Conservation (phyloP, 2,888 invertebrate genomes). For the Pristionchus exspectatus region DNA sequence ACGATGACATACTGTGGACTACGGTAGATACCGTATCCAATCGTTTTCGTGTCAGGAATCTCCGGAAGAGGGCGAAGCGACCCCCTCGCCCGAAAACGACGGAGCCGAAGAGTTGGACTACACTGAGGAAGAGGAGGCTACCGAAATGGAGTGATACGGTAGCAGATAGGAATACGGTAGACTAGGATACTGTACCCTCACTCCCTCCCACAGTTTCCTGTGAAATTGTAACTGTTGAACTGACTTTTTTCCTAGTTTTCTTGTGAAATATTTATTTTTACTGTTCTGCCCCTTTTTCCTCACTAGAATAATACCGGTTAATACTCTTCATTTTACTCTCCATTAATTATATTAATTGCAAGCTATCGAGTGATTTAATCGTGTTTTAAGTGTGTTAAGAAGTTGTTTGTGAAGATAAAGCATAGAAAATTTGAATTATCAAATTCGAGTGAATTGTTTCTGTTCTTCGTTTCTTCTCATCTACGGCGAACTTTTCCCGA, state of each 20-base stretch:
- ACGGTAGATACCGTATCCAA: background rate
- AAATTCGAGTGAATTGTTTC: constrained; percentile 15
- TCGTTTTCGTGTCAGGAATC: background rate
- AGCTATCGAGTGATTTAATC: background rate
- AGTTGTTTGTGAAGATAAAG: background rate
- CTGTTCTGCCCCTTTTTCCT: no score
- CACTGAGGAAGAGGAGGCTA: constrained; percentile 11
- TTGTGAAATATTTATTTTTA: background rate
- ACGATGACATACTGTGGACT: background rate
- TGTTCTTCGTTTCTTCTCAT: background rate
- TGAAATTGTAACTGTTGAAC: background rate
- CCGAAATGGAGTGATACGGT: constrained; percentile 11
- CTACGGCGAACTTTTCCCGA: background rate
- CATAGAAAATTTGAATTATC: constrained; percentile 33
- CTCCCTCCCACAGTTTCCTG: background rate
- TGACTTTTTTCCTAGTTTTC: background rate
- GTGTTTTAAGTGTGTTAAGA: background rate
- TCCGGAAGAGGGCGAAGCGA: constrained; percentile 40
- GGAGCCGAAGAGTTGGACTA: constrained; percentile 38
- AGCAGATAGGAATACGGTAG: background rate
- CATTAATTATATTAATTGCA: no score
- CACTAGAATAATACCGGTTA: no score
- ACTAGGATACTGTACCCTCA: background rate
- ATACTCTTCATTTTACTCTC: no score
- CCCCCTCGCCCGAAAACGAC: background rate